phyloP scores from a whole-genome alignment of 2,113 vertebrate species.

The Alces alces region DNA sequence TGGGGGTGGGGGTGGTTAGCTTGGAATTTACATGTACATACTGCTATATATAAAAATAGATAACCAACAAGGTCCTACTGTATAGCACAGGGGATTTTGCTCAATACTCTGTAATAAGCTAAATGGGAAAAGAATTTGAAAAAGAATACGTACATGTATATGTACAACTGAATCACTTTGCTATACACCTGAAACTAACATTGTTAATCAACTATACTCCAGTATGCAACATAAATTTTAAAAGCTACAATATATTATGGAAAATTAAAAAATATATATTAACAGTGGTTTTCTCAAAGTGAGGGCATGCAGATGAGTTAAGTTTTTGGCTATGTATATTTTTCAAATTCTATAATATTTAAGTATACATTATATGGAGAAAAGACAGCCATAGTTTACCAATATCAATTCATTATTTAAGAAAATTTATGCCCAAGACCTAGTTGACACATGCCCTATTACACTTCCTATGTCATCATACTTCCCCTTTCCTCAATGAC shows the following conservation, averaged over 20 bases:
- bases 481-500: conserved; percentile 26
- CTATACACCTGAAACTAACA: not conserved
- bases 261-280: not conserved
- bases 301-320: not conserved
- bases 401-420: not conserved
- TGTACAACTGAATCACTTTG: not conserved
- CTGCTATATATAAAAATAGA: not conserved
- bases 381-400: not conserved
- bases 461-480: not conserved
- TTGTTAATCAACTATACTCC: not conserved
- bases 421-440: not conserved
- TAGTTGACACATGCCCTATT: not conserved
- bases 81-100: not conserved
- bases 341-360: not conserved
- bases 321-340: not conserved
- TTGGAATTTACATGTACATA: not conserved
- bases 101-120: not conserved
- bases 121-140: not conserved
- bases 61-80: not conserved
- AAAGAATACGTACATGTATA: not conserved
- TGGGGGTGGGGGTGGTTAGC: not conserved
- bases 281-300: not conserved
- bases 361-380: not conserved
- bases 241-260: not conserved
- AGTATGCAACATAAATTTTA: not conserved